Evolutionary conservation across 2,797 vertebrate genomes (phyloP), one percentile per base, ranked within the genome.

Genomic region (Psittacula echo): DNA sequence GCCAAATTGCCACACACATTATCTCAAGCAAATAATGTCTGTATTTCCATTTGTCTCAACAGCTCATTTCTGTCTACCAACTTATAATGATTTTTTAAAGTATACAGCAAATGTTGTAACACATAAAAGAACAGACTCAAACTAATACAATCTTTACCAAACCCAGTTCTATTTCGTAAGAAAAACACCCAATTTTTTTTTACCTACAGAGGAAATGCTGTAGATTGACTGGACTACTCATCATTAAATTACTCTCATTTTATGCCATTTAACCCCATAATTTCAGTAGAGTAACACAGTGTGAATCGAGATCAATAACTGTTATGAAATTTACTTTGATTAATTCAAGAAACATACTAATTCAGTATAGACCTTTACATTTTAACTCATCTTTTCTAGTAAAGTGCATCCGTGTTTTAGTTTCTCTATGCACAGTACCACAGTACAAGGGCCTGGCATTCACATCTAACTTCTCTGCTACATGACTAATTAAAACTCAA

Each of bases 31-130:
- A 91, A 93, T 78, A 81, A 94, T 14, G 9, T 48, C 37, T 70
- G 30, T n/a, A 86, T 81, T 88, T 90, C 32, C 44, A 72, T 88
- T 81, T 84, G 85, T 82, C 54, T 90, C 70, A 89, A 68, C 19
- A 81, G 45, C 17, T 7, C 15, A 34, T 51, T 93, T 82, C 27
- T 94, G 21, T 56, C 42, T 65, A 62, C 5, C 21, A 82, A 56
- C 2, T 75, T 75, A 14, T 3, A 91, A 29, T 30, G 7, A 9
- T 75, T 89, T 85, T 87, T 53, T 64, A 84, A 91, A 90, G 41
- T 27, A 80, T 60, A 65, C 5, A 62, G 21, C 17, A 67, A 87
- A 90, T 5, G 20, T 27, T 74, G 2, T 30, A 74, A n/a, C 23
- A 79, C 15, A 12, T 68, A 62, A 86, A 70, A 88, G 13, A 22